Evolutionary conservation across 2,797 vertebrate genomes (phyloP), one percentile per base, ranked within the genome.

Genomic region (Somateria mollissima): DNA sequence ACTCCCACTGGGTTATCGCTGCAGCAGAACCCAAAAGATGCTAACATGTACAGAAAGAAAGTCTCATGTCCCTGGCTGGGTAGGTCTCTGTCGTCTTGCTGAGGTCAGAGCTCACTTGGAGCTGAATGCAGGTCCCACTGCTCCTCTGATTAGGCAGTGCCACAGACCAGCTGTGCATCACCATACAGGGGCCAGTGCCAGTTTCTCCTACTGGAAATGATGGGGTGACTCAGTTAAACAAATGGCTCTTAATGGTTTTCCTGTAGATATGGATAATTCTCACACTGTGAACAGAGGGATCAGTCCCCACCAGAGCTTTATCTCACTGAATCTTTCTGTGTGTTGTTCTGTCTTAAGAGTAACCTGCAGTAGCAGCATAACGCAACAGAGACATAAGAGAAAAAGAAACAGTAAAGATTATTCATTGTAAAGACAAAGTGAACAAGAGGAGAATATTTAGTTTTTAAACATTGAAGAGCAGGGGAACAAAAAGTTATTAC

Each of bases 21-120:
- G 49, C 43, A 78, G 87, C 58, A 78, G 79, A 94, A 72, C 62
- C 39, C 7, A 30, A 67, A 70, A 53, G 25, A 54, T 41, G 28
- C 75, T 61, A 41, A 3, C 1, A 20, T 0, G 11, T n/a, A 4
- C 36, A n/a, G 47, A 71, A 67, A 49, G 54, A 0, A 69, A 72
- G 37, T 4, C 19, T 51, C 1, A 0, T 13, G 13, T 34, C 61
- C 83, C 54, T 45, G 58, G 39, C 22, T 2, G 13, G 41, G 56
- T 34, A 70, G 41, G 21, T 8, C 13, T 32, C 54, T 80, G 60
- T 39, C 61, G 32, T 61, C 62, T 20, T 18, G 3, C 60, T 37
- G 64, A 76, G 78, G 51, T 41, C 15, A 3, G 51, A 79, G 37
- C 27, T 53, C 53, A 34, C 27, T 8, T 24, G 14, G 22, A 92